These are phyloP conservation scores for Morinoia aosen DNA, from an alignment of 2,888 invertebrate genomes.

Conservation along the genomic window DNA sequence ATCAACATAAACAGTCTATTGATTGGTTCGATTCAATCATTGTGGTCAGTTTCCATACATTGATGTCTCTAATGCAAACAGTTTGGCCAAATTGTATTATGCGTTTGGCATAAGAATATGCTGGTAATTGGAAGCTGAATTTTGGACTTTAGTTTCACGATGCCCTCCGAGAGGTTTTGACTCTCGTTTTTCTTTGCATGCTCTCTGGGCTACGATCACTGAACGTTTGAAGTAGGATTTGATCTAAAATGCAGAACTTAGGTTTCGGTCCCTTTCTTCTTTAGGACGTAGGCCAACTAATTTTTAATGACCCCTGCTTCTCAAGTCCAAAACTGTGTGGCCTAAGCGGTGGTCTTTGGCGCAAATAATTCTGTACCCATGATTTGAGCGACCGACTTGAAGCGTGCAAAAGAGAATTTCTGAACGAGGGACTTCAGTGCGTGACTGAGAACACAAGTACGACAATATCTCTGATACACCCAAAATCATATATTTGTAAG, in stretches of 20 bases:
- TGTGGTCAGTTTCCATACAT: too few relatives aligned
- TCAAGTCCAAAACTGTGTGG: not conserved
- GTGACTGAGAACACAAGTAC: not conserved
- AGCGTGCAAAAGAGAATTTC: not conserved
- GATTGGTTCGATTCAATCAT: too few relatives aligned
- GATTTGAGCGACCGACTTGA: not conserved
- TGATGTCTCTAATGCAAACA: not conserved
- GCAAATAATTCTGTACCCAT: not conserved
- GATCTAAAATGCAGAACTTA: too few relatives aligned
- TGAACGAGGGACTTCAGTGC: not conserved
- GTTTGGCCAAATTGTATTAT: not conserved
- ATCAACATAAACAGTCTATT: too few relatives aligned
- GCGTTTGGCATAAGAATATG: not conserved
- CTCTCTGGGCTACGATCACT: not conserved
- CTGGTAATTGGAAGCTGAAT: not conserved
- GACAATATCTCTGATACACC: not conserved
- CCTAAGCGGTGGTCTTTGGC: not conserved
- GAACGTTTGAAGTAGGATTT: not conserved
- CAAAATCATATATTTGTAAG: not conserved
- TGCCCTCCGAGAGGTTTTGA: not conserved
- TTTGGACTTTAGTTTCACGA: not conserved
- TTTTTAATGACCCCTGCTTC: not conserved
- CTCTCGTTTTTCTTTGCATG: not conserved
- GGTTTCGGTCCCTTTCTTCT: not conserved
- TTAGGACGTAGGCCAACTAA: not conserved